phyloP scores from a whole-genome alignment of 2,888 invertebrate species.

The Thysanoteuthis rhombus region DNA sequence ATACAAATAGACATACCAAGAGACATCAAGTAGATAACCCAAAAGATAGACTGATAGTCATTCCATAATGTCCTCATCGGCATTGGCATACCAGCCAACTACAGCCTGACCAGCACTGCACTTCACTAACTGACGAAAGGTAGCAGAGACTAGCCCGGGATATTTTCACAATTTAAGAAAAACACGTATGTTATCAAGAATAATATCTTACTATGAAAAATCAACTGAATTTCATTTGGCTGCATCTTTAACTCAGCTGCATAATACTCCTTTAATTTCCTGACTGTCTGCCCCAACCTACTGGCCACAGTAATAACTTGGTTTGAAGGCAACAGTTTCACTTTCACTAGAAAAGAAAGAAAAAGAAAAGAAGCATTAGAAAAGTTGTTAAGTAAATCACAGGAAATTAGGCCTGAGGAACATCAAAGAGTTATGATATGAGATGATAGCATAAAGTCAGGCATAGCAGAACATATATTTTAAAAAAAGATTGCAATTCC shows the following conservation, averaged over 20 bases:
- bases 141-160: no score
- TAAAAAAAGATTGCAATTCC: no score
- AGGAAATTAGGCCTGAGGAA: neutral
- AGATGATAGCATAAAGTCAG: neutral
- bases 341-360: slow-evolving; percentile 60
- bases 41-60: no score
- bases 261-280: slow-evolving; percentile 62
- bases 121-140: no score
- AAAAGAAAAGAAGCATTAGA: neutral
- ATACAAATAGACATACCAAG: no score
- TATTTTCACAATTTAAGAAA: no score
- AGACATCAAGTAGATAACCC: no score
- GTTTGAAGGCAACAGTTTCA: slow-evolving; percentile 66
- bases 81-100: no score
- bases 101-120: no score
- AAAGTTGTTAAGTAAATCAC: neutral
- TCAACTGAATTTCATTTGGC: slow-evolving; percentile 56
- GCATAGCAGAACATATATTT: neutral
- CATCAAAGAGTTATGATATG: neutral
- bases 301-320: slow-evolving; percentile 65
- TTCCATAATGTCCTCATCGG: no score
- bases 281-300: slow-evolving; percentile 61
- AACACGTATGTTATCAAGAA: neutral
- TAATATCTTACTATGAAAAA: slow-evolving; percentile 61
- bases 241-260: slow-evolving; percentile 64